phyloP scores from a whole-genome alignment of 2,113 vertebrate genomes.

The Triplophysa dalaica region DNA sequence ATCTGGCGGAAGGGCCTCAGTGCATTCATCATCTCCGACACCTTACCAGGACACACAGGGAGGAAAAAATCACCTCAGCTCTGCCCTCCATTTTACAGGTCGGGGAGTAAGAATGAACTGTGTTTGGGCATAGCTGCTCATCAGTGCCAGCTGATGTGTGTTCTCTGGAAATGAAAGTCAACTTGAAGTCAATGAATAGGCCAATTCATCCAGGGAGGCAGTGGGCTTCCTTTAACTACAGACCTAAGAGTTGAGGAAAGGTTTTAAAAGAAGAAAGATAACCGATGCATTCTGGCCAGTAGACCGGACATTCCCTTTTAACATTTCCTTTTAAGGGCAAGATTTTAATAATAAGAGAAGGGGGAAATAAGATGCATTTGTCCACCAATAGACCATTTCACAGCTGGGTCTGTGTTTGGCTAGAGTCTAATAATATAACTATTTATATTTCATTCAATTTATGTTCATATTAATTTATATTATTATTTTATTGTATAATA shows the following conservation, averaged over 20 bases:
- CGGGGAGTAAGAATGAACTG: constrained; percentile 46
- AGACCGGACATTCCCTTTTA: constrained; percentile 21
- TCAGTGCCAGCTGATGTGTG: constrained; percentile 30
- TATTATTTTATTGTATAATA: no score
- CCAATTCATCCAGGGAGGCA: constrained; percentile 36
- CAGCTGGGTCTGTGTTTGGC: no score
- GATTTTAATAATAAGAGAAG: neutral
- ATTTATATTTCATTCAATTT: no score
- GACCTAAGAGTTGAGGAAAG: constrained; percentile 11
- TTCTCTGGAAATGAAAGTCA: constrained; percentile 46
- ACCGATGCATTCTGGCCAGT: constrained; percentile 35
- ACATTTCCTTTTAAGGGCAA: constrained; percentile 20
- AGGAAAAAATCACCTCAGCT: constrained; percentile 24
- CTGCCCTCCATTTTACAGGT: constrained; percentile 56
- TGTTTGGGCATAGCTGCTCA: constrained; percentile 41
- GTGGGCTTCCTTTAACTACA: constrained; percentile 8
- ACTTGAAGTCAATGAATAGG: constrained; percentile 46
- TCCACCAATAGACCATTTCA: no score
- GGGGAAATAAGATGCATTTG: neutral
- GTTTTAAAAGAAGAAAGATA: constrained; percentile 17
- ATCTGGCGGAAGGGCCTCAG: constrained; percentile 21
- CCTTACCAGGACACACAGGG: constrained; percentile 18
- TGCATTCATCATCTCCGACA: constrained; percentile 44
- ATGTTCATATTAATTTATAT: no score
- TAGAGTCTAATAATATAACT: no score